Percentiles rank a stretch among this genome's conserved stretches.
Evolutionary conservation across 1,140 invertebrate species (phyloP).

Genomic region (Bombyx mandarina): DNA sequence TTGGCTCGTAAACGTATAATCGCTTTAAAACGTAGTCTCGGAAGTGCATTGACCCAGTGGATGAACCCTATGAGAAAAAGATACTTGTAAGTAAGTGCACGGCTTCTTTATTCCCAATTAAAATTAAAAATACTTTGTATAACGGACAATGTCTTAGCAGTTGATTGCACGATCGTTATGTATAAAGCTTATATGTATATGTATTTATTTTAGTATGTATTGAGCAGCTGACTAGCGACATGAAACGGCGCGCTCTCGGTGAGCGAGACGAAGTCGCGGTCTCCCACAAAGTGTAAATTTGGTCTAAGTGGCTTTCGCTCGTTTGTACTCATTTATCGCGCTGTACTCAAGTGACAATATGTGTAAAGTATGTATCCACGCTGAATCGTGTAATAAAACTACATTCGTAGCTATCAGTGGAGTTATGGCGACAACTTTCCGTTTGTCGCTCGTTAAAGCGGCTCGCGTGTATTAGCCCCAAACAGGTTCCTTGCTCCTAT

Average conservation of each 20-base stretch:
- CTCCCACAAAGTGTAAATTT: conserved; percentile 69
- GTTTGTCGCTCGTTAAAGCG: conserved; percentile 49
- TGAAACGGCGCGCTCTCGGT: conserved; percentile 26
- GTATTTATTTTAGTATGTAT: conserved; percentile 24
- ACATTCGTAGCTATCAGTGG: conserved; percentile 53
- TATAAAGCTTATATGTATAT: conserved; percentile 5
- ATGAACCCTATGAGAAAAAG: conserved; percentile 42
- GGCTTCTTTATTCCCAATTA: too few species aligned
- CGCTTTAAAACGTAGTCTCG: conserved; percentile 48
- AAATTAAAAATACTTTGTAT: too few species aligned
- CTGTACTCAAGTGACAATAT: conserved; percentile 48
- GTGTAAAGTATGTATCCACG: conserved; percentile 41
- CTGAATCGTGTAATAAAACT: conserved; percentile 40
- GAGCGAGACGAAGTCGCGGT: conserved; percentile 36
- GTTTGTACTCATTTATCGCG: conserved; percentile 58
- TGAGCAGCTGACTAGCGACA: conserved; percentile 49
- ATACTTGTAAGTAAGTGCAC: not conserved
- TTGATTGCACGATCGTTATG: not conserved
- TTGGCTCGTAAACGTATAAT: conserved; percentile 33
- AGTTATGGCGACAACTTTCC: conserved; percentile 54
- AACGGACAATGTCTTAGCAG: not conserved
- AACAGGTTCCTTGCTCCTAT: conserved; percentile 64
- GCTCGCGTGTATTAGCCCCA: conserved; percentile 38
- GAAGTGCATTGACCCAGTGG: conserved; percentile 68
- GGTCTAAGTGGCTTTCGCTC: conserved; percentile 65